Evolutionary conservation across 2,797 vertebrate genomes (phyloP).

Genomic region (Jordanella pulchra): DNA sequence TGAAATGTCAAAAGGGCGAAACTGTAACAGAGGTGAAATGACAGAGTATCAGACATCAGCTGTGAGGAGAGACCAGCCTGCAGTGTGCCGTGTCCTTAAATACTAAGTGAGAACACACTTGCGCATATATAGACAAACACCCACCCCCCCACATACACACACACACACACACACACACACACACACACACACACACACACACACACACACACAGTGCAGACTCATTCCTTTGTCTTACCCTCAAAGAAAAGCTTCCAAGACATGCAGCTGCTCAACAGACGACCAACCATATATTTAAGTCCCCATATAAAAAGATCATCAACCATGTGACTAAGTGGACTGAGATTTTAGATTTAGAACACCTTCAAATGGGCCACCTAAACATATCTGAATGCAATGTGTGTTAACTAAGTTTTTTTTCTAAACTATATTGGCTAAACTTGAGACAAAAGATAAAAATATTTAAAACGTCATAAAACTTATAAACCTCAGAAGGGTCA

Average conservation of each 20-base stretch:
- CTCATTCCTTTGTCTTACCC: conserved; percentile 4
- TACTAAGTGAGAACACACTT: conserved; percentile 12
- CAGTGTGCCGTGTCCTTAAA: conserved; percentile 51
- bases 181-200: neutral
- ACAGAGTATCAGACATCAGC: conserved; percentile 58
- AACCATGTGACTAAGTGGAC: conserved; percentile 1
- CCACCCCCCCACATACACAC: no score
- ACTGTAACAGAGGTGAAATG: conserved; percentile 57
- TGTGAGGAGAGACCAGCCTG: conserved; percentile 47
- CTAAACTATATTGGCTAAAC: neutral
- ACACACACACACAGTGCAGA: neutral
- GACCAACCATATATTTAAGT: neutral
- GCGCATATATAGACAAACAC: no score
- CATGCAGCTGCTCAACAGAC: conserved; percentile 2
- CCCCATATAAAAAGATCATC: neutral
- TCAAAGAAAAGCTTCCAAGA: conserved; percentile 8
- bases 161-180: neutral
- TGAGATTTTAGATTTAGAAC: neutral
- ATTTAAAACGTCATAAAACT: conserved; percentile 8
- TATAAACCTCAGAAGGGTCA: conserved; percentile 4
- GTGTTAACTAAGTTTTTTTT: neutral
- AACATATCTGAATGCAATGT: neutral
- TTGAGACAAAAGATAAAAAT: conserved; percentile 15
- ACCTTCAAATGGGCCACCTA: neutral
- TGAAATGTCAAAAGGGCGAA: conserved; percentile 66